Conservation (phyloP, 2,888 invertebrate genomes). For the Drosophila kanekoi region DNA sequence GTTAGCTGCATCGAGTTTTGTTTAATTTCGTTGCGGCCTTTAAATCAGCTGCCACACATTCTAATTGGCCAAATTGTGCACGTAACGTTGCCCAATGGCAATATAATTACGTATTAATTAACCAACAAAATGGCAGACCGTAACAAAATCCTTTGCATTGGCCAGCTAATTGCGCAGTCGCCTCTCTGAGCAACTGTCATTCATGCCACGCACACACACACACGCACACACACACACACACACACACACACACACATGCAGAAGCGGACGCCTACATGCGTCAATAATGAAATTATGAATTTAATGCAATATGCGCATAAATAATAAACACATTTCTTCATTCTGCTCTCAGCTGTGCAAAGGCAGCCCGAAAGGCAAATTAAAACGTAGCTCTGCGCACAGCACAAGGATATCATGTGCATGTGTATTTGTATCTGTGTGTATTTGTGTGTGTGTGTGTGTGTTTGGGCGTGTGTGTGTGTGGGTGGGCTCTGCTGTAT, state of each 20-base stretch:
- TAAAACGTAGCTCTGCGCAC: conserved; percentile 3
- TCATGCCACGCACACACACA: conserved; percentile 5
- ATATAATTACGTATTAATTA: conserved; percentile 33
- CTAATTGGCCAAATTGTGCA: conserved; percentile 18
- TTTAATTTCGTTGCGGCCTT: background rate
- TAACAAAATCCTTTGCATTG: conserved; percentile 9
- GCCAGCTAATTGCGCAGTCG: conserved; percentile 22
- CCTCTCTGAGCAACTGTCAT: conserved; percentile 12
- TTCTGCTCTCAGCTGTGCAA: conserved; percentile 2
- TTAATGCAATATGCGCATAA: conserved; percentile 65
- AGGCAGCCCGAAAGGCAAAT: conserved; percentile 1
- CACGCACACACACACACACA: background rate
- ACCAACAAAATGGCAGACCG: background rate
- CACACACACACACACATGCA: background rate
- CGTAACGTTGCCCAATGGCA: conserved; percentile 22
- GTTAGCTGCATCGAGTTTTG: background rate
- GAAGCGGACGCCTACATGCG: background rate
- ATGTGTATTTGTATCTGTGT: no score
- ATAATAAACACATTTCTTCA: conserved; percentile 45
- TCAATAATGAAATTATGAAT: conserved; percentile 63
- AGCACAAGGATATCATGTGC: conserved; percentile 1
- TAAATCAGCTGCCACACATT: background rate
- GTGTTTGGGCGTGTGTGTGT: background rate
- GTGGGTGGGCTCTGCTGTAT: background rate
- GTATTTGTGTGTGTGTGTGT: background rate